Evolutionary conservation across 2,113 vertebrate genomes (phyloP).

Genomic region (Nothobranchius furzeri): DNA sequence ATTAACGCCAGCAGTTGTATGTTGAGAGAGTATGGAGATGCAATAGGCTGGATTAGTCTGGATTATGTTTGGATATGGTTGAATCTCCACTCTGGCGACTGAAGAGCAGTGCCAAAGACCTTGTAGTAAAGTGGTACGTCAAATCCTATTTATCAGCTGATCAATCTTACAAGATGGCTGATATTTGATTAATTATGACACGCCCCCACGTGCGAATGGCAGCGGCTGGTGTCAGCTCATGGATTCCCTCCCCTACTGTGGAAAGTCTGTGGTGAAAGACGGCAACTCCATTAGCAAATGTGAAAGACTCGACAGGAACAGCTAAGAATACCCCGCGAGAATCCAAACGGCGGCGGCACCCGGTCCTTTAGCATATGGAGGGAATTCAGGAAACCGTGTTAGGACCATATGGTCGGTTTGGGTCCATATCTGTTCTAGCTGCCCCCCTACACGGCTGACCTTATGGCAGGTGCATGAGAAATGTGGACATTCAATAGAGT

Average conservation of each 20-base stretch:
- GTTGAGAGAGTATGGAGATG: background rate
- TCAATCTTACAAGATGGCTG: slow-evolving; percentile 40
- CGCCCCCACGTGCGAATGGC: slow-evolving; percentile 15
- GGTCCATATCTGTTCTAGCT: slow-evolving; percentile 59
- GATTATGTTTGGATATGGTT: slow-evolving; percentile 7
- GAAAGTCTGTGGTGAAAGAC: slow-evolving; percentile 5
- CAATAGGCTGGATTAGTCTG: background rate
- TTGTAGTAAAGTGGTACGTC: slow-evolving; percentile 42
- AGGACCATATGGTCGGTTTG: slow-evolving; percentile 61
- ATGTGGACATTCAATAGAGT: slow-evolving; percentile 43
- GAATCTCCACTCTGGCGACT: slow-evolving; percentile 26
- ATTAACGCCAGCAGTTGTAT: background rate
- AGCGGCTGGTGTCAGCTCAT: slow-evolving; percentile 2
- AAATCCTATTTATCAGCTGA: slow-evolving; percentile 49
- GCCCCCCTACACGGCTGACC: slow-evolving; percentile 51
- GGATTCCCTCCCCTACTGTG: slow-evolving; percentile 26
- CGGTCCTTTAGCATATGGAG: slow-evolving; percentile 57
- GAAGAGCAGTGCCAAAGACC: slow-evolving; percentile 32
- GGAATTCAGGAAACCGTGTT: slow-evolving; percentile 29
- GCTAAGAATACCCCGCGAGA: slow-evolving; percentile 27
- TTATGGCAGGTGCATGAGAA: slow-evolving; percentile 65
- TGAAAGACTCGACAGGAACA: slow-evolving; percentile 33
- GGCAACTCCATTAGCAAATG: slow-evolving; percentile 28
- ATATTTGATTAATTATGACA: slow-evolving; percentile 49
- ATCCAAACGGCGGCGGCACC: slow-evolving; percentile 41